phyloP scores from a whole-genome alignment of 2,113 vertebrate species.

The Lanius collurio region DNA sequence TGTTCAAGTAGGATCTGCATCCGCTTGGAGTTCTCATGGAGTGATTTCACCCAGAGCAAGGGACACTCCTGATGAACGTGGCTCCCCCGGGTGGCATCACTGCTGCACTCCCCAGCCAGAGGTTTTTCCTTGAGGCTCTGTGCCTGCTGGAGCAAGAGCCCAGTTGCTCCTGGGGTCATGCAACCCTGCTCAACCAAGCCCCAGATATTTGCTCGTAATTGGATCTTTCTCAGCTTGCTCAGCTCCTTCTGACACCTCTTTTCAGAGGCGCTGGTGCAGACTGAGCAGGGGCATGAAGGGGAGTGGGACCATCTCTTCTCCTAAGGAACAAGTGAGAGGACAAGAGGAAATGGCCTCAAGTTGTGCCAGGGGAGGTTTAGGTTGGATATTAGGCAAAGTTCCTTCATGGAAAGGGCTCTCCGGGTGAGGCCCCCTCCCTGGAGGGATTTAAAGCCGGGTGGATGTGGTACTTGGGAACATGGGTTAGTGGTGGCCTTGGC shows the following conservation, averaged over 20 bases:
- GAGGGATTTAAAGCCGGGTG: fast-evolving
- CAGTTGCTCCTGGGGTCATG: fast-evolving
- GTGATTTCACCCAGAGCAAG: fast-evolving
- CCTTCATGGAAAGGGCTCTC: background rate
- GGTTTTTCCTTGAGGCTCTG: background rate
- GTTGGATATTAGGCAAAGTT: too few species aligned
- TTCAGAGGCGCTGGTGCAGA: background rate
- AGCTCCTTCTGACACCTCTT: background rate
- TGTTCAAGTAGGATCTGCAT: background rate
- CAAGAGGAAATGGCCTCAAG: background rate
- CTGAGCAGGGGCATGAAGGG: background rate
- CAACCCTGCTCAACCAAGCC: too few species aligned
- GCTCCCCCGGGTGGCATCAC: background rate
- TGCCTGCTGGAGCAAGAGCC: background rate
- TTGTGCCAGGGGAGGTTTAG: background rate
- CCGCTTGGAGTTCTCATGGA: fast-evolving
- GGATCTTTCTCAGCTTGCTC: background rate
- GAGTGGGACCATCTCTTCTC: background rate
- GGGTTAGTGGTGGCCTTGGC: fast-evolving
- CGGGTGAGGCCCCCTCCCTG: too few species aligned
- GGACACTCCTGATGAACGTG: background rate
- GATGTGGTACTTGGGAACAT: fast-evolving
- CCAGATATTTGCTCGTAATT: fast-evolving
- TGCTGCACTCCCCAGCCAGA: background rate
- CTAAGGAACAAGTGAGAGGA: background rate